Evolutionary conservation across 1,140 invertebrate species (phyloP).

Genomic region (Cardiocondyla obscurior): DNA sequence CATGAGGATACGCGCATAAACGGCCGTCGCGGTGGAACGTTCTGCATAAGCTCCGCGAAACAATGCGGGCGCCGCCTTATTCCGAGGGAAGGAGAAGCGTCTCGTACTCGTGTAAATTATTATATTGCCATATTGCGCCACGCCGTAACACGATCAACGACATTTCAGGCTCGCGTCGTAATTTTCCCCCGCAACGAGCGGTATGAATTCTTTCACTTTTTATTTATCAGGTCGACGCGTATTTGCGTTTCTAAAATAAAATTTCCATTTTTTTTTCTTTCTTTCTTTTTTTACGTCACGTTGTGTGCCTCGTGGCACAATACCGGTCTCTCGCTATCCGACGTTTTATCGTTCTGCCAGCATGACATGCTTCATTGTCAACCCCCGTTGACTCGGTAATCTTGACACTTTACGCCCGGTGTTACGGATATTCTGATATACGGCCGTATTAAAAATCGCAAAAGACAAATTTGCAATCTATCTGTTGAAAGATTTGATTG

Average conservation of each 20-base stretch:
- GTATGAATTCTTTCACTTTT: not conserved
- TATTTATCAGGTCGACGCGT: not conserved
- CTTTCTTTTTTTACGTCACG: not conserved
- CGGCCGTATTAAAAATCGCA: not conserved
- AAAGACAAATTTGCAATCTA: not conserved
- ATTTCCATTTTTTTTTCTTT: no score
- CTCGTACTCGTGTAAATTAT: constrained; percentile 11
- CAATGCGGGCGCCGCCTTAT: not conserved
- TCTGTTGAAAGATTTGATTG: not conserved
- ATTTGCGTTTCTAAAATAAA: not conserved
- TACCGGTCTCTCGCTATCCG: not conserved
- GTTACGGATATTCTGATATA: not conserved
- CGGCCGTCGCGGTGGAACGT: not conserved
- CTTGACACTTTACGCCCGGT: constrained; percentile 3
- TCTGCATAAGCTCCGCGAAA: constrained; percentile 6
- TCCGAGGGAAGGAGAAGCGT: not conserved
- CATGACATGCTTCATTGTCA: not conserved
- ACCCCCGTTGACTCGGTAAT: not conserved
- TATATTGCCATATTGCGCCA: not conserved
- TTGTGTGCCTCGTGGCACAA: not conserved
- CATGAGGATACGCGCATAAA: constrained; percentile 17
- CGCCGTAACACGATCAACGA: not conserved
- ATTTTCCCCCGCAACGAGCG: not conserved
- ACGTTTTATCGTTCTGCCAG: constrained; percentile 12
- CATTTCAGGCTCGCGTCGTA: not conserved